A percentile compares a stretch with the other conserved stretches of the same genome.
These are phyloP conservation scores for Norana najaformis DNA, from an alignment of 2,888 invertebrate species.

Conservation along the genomic window DNA sequence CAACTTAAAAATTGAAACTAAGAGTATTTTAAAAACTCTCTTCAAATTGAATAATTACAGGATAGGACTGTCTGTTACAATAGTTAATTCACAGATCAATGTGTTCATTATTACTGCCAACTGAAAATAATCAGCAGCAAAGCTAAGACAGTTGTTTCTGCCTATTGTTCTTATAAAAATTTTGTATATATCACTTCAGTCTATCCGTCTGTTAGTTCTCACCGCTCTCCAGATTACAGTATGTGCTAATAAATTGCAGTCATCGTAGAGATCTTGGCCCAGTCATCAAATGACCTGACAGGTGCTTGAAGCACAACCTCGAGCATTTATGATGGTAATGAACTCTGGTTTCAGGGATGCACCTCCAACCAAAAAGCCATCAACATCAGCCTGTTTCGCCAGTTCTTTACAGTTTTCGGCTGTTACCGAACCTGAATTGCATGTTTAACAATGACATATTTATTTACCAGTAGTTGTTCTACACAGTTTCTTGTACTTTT, in stretches of 20 bases:
- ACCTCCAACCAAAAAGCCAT: constrained; percentile 98
- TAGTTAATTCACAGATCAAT: background rate
- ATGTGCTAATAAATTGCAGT: background rate
- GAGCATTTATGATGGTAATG: constrained; percentile 81
- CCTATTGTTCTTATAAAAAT: background rate
- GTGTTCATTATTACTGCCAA: background rate
- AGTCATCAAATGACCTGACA: background rate
- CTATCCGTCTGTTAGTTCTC: background rate
- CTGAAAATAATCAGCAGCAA: background rate
- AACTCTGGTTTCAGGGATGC: constrained; percentile 98
- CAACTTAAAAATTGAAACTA: background rate
- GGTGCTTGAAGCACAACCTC: background rate
- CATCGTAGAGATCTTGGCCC: too few relatives aligned
- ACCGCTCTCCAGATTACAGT: background rate
- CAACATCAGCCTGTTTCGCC: constrained; percentile 86
- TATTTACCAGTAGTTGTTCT: background rate
- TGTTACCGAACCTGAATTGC: constrained; percentile 80
- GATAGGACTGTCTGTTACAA: background rate
- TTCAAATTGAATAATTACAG: background rate
- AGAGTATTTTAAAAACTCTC: background rate
- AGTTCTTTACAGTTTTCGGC: constrained; percentile 87
- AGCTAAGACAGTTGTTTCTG: background rate
- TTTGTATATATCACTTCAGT: background rate
- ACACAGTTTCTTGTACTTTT: background rate
- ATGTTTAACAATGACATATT: background rate